Base-by-base conservation (phyloP, 2,888 invertebrate genomes). In the Gisinianus flammeolus region DNA sequence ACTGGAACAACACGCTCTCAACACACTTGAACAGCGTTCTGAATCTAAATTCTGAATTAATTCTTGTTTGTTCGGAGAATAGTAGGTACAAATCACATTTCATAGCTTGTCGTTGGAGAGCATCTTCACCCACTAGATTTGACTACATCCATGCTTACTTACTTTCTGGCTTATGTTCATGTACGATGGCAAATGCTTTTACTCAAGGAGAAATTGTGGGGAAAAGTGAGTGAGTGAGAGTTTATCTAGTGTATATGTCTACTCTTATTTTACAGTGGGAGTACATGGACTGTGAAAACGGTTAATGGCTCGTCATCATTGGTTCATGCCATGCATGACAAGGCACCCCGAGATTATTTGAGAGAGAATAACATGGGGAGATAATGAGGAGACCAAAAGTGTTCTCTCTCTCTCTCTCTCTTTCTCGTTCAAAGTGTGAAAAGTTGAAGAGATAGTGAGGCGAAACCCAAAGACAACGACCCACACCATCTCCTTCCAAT, bases 301-400 rank as follows among this genome's bases (percentile, higher is more conserved):
- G 44, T 44, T 44, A 44, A 44, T 44, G 44, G 44, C 44, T 44
- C 44, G 19, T 44, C 44, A 19, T 44, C 44, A 12, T 44, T 19
- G 3, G 2, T 6, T 19, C 44, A 44, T 44, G 44, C 16, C 44
- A 44, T 44, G 44, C 44, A 44, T 44, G 44, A 44, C 6, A 44
- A 16, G 44, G 19, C 44, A 44, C 44, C 12, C 44, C 44, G 16
- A 44, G 19, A 16, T 4, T 6, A 44, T 44, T 44, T 6, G 67
- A 31, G 58, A 22, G n/a, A 22, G 33, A 31, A 67, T 67, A 67
- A 31, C 33, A 67, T 22, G 31, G 3, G 19, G 67, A 67, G 67
- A 67, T 67, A 67, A 67, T 67, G 67, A 67, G 66, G 31, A 66
- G 26, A 44, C 44, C 44, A 44, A 44, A 44, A 44, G 44, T 44